These are phyloP conservation scores for Onychostruthus taczanowskii DNA, from an alignment of 2,113 vertebrate genomes.

Conservation along the genomic window DNA sequence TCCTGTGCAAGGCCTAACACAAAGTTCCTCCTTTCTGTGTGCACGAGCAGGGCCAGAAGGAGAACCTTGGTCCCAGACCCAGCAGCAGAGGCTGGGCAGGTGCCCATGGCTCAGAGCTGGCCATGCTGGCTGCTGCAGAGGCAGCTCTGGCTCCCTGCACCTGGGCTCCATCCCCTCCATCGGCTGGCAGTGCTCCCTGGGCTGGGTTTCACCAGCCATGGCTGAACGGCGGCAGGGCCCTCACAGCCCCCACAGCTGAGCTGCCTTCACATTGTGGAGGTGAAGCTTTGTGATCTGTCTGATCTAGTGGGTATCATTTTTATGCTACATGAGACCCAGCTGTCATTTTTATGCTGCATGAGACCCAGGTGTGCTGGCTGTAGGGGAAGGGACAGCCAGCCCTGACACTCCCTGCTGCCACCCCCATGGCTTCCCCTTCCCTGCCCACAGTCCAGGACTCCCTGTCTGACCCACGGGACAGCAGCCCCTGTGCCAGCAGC, in stretches of 20 bases:
- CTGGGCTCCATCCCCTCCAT: neutral
- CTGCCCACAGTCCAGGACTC: neutral
- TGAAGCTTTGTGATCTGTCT: neutral
- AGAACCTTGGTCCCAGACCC: neutral
- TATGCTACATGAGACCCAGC: no score
- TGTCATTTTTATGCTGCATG: no score
- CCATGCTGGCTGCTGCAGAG: neutral
- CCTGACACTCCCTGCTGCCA: no score
- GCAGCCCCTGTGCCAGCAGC: neutral
- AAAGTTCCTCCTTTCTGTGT: neutral
- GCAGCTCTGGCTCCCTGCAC: neutral
- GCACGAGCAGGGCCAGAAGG: accelerated
- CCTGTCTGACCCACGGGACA: accelerated
- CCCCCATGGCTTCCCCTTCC: no score
- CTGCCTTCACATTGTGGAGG: accelerated
- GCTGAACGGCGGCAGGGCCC: accelerated
- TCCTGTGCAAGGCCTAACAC: neutral
- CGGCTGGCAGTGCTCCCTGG: accelerated
- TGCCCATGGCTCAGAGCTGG: neutral
- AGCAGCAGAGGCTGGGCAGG: neutral
- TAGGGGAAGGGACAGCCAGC: neutral
- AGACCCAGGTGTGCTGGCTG: neutral
- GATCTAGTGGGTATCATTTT: no score
- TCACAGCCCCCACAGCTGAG: neutral
- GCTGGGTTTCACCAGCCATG: accelerated